Evolutionary conservation across 2,797 vertebrate genomes (phyloP).

Genomic region (Etheostoma perlongum): DNA sequence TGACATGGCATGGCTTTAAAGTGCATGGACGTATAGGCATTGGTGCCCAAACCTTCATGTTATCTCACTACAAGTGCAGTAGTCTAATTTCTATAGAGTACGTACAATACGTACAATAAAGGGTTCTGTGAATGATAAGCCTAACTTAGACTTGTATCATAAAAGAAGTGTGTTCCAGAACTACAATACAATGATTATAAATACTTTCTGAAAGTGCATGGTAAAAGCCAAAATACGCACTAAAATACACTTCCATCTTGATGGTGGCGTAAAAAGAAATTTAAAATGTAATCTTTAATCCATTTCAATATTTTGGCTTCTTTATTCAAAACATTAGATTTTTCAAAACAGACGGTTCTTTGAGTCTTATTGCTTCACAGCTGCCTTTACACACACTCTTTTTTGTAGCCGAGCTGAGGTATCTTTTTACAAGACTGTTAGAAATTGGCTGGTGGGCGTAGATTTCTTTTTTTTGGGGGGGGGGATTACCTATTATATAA

Average conservation of each 20-base stretch:
- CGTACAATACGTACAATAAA: slow-evolving; percentile 14
- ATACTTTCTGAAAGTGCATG: background rate
- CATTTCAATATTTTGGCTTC: too few relatives aligned
- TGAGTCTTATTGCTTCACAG: background rate
- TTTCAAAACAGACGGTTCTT: background rate
- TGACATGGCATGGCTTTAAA: slow-evolving; percentile 71
- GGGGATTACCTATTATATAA: too few relatives aligned
- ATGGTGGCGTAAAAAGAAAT: background rate
- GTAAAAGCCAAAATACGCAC: background rate
- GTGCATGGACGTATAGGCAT: slow-evolving; percentile 54
- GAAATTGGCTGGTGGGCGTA: background rate
- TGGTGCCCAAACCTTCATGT: background rate
- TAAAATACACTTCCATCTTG: too few relatives aligned
- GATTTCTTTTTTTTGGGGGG: background rate
- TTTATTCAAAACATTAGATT: background rate
- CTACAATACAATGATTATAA: background rate
- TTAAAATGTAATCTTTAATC: background rate
- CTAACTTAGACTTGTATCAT: slow-evolving; percentile 8
- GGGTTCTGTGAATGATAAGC: slow-evolving; percentile 1
- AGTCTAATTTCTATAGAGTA: slow-evolving; percentile 13
- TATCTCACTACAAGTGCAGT: slow-evolving; percentile 64
- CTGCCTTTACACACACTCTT: background rate
- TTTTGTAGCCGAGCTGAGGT: background rate
- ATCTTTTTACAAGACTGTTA: background rate
- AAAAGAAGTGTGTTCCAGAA: background rate